Base-by-base conservation (phyloP, 1,140 invertebrate species). In the Ceratina australensis region DNA sequence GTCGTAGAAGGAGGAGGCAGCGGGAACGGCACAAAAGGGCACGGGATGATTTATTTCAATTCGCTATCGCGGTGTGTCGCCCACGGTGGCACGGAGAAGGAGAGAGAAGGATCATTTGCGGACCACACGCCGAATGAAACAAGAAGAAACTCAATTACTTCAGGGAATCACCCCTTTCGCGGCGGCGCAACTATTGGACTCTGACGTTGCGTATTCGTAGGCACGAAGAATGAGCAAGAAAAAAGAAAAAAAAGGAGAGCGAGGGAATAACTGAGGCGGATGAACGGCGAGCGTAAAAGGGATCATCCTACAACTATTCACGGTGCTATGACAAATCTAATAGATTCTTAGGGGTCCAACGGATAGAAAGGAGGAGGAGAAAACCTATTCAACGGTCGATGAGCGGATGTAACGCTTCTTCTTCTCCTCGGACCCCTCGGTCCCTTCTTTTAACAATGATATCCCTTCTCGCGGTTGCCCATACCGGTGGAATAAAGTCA, bases 251-350 rank as follows among this genome's bases (percentile, higher is more conserved):
- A n/a, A 16, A 50, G 15, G 59, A 73, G 64, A 47, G 47, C n/a
- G n/a, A n/a, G n/a, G n/a, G n/a, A n/a, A n/a, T n/a, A n/a, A n/a
- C n/a, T n/a, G n/a, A 63, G n/a, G 26, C n/a, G 57, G 63, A 61
- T 22, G 69, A 60, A 28, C 65, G 60, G 54, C 26, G 54, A 24
- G 13, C 56, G 47, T 71, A 64, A 84, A 71, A 68, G 78, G 33
- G 33, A 78, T 64, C 67, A 49, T 57, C 72, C 60, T 26, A 60
- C 47, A 65, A 78, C 82, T 80, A 86, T 84, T 86, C 84, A 87
- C 69, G 68, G 59, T 71, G 42, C 69, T 73, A 87, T 86, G 82
- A 86, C 84, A 86, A 87, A 84, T 82, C 79, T 86, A 86, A 86
- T 87, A 82, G 84, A 87, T 87, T 69, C 72, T 56, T 33, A 56